Conservation (phyloP, 2,888 invertebrate species). For the Melanostoma scalare region DNA sequence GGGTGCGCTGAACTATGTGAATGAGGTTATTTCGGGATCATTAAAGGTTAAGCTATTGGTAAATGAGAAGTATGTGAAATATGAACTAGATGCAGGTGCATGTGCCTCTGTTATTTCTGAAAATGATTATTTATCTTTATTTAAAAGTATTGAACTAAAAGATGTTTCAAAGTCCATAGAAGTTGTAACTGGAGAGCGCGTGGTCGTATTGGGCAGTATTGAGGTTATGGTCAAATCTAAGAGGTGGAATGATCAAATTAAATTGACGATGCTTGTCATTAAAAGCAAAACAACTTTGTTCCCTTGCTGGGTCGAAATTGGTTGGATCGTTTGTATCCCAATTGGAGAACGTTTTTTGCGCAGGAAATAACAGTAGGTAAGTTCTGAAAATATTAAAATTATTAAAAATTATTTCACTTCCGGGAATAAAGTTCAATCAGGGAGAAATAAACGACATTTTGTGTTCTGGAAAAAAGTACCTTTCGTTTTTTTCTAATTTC, state of each 20-base stretch:
- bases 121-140: conserved; percentile 10
- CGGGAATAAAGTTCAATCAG: no score
- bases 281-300: conserved; percentile 1
- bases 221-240: conserved; percentile 32
- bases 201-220: conserved; percentile 29
- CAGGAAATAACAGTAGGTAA: no score
- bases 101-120: conserved; percentile 17
- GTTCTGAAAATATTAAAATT: no score
- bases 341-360: no score
- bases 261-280: no score
- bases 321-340: no score
- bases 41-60: conserved; percentile 31
- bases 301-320: conserved; percentile 17
- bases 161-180: no score
- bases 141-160: conserved; percentile 11
- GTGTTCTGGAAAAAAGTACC: no score
- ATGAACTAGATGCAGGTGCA: conserved; percentile 30
- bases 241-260: neutral
- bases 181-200: conserved; percentile 13
- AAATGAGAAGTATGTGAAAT: conserved; percentile 23
- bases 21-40: no score
- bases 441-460: no score
- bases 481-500: no score
- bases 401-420: no score
- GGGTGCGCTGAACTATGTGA: neutral